Conservation (phyloP, 1,140 invertebrate species). For the Ceratina calcarata region DNA sequence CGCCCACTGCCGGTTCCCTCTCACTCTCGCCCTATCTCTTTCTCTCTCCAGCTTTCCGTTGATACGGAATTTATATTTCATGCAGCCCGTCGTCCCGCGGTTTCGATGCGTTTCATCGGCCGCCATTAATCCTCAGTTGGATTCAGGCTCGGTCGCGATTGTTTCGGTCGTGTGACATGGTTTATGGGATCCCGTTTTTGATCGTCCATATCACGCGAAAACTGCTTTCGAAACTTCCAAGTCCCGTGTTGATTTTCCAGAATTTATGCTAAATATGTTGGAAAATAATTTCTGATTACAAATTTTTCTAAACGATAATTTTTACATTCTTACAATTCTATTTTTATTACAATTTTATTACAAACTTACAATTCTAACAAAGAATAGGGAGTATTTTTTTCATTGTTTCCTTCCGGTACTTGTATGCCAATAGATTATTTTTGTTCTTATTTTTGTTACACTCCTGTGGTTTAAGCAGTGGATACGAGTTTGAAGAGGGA, state of each 20-base stretch:
- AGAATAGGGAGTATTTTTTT: no score
- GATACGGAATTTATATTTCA: conserved; percentile 46
- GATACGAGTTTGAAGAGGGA: no score
- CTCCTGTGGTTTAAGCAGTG: no score
- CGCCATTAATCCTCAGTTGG: conserved; percentile 25
- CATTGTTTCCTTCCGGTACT: no score
- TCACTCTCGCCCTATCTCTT: background rate
- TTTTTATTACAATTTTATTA: no score
- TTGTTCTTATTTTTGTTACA: no score
- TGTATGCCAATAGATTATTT: no score
- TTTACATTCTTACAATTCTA: no score
- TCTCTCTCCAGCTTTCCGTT: conserved; percentile 10
- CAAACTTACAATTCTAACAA: no score
- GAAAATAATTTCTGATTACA: no score
- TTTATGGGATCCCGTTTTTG: background rate
- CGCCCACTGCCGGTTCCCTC: background rate
- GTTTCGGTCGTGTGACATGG: background rate
- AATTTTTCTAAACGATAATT: no score
- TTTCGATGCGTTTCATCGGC: conserved; percentile 32
- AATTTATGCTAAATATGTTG: no score
- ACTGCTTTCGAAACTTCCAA: background rate
- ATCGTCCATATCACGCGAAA: background rate
- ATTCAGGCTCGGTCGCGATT: conserved; percentile 23
- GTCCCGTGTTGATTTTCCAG: background rate
- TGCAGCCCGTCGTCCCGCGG: conserved; percentile 18